Evolutionary conservation across 2,797 vertebrate species (phyloP).

Genomic region (Neosilurus mollespiculum): DNA sequence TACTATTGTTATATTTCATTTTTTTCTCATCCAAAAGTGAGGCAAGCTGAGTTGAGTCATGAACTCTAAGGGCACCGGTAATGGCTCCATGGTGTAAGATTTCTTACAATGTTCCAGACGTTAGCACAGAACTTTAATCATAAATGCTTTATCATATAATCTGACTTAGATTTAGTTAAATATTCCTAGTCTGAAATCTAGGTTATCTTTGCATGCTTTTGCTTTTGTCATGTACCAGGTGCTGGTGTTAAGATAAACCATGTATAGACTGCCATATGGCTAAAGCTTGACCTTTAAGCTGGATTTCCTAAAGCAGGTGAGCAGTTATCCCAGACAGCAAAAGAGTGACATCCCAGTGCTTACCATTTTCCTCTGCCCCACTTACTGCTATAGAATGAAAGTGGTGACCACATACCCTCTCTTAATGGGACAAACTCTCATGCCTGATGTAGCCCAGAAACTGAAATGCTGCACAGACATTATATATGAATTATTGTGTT

Average conservation of each 20-base stretch:
- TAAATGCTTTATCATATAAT: not conserved
- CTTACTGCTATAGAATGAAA: not conserved
- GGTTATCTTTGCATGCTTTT: not conserved
- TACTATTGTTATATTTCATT: not conserved
- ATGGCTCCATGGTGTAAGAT: not conserved
- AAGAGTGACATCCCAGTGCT: constrained; percentile 21
- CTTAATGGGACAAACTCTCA: not conserved
- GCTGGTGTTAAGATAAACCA: constrained; percentile 1
- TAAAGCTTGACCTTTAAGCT: constrained; percentile 24
- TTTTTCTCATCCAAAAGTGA: not conserved
- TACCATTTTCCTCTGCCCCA: constrained; percentile 2
- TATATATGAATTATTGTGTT: not conserved
- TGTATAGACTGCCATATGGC: constrained; percentile 21
- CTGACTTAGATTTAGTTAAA: not conserved
- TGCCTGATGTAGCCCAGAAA: not conserved
- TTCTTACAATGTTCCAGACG: not conserved
- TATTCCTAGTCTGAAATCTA: not conserved
- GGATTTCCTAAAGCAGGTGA: constrained; percentile 20
- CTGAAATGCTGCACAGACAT: not conserved
- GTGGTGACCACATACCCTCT: not conserved
- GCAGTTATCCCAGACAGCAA: constrained; percentile 17
- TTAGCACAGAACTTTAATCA: not conserved
- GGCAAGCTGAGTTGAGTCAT: not conserved
- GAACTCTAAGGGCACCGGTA: not conserved
- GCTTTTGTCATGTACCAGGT: not conserved